phyloP scores from a whole-genome alignment of 2,113 vertebrate genomes.

The Limanda limanda region DNA sequence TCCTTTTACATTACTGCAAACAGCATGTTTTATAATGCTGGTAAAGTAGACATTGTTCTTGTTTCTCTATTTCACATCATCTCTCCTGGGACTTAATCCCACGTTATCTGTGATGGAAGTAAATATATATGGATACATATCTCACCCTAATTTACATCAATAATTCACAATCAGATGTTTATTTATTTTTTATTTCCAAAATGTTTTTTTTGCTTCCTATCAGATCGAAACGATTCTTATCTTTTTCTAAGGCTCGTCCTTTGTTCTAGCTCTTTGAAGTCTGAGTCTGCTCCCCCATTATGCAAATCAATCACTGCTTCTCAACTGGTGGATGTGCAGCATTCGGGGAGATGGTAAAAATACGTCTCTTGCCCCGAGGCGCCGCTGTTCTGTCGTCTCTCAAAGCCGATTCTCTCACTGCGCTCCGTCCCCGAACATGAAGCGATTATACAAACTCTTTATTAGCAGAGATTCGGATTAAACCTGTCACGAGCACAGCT shows the following conservation, averaged over 20 bases:
- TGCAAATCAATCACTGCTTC: conserved; percentile 43
- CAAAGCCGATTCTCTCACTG: not conserved
- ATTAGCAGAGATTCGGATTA: not conserved
- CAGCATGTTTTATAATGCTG: not conserved
- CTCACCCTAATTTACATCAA: not conserved
- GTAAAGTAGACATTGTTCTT: not conserved
- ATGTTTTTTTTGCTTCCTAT: not conserved
- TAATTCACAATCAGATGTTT: not conserved
- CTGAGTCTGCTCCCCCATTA: conserved; percentile 28
- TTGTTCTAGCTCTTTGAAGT: conserved; percentile 23
- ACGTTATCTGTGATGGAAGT: not conserved
- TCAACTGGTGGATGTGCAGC: conserved; percentile 25
- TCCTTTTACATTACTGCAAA: conserved; percentile 4
- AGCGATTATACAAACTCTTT: not conserved
- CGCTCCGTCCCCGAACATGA: not conserved
- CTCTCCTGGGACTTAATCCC: not conserved
- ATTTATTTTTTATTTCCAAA: not conserved
- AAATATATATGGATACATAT: not conserved
- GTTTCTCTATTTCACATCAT: conserved; percentile 2
- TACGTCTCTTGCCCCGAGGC: conserved; percentile 2
- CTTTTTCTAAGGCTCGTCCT: not conserved
- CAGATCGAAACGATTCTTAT: not conserved
- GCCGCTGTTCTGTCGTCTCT: conserved; percentile 11
- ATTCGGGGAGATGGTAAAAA: conserved; percentile 37
- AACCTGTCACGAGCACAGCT: not conserved